Conservation (phyloP, 64 coral and sea anemone genomes). For the Montipora efflorescens region DNA sequence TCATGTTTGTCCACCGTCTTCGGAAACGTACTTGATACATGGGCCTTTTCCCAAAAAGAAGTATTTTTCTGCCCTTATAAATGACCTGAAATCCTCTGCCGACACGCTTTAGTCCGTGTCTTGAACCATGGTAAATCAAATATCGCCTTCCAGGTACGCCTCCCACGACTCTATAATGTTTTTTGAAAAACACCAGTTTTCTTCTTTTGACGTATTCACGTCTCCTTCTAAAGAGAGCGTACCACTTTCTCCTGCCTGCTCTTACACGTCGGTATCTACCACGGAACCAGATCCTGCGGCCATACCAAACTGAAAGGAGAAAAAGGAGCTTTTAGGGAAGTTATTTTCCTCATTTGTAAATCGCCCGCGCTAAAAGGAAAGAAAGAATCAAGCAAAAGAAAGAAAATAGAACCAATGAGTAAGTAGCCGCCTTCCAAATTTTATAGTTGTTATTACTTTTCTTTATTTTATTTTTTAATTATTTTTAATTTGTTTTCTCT, state of each 20-base stretch:
- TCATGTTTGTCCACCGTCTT: constrained; percentile 7
- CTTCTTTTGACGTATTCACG: background rate
- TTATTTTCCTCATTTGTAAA: no score
- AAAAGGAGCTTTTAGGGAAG: background rate
- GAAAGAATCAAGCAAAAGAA: no score
- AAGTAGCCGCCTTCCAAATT: no score
- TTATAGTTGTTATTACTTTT: no score
- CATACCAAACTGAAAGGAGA: constrained; percentile 1
- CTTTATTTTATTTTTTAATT: no score
- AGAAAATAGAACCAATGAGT: no score
- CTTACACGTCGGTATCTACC: constrained; percentile 21
- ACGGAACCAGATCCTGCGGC: constrained; percentile 1
- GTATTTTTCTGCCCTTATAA: background rate
- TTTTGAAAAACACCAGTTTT: background rate
- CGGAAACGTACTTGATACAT: background rate
- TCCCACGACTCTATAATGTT: background rate
- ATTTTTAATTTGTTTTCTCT: no score
- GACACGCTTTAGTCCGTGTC: background rate
- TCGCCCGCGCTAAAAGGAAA: background rate
- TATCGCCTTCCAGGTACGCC: background rate
- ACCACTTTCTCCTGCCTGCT: constrained; percentile 7
- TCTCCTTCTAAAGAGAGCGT: background rate
- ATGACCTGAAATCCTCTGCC: background rate
- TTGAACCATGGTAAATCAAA: background rate
- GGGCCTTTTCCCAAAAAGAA: background rate